Base-by-base conservation (phyloP, 2,797 vertebrate species). In the Danio tinwini region DNA sequence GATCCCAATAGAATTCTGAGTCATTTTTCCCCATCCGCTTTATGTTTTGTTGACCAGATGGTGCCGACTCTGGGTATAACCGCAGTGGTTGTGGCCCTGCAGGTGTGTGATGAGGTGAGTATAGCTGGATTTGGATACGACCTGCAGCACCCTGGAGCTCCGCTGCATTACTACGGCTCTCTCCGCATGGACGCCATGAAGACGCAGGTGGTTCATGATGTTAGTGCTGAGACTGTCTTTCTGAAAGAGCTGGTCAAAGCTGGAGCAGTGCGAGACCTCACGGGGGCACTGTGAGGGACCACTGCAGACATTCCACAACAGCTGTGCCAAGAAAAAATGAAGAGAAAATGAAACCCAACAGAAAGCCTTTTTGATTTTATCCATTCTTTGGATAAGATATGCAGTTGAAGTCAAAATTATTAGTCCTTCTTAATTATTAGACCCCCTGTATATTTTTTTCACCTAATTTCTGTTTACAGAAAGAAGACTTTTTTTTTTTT, bases 91-190 rank as follows among this genome's bases (percentile, higher is more conserved):
- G 88, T 93, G 89, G 94, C 94, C 14, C 62, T 95, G 81, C 93
- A 94, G 87, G 80, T 95, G 76, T 95, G 94, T 68, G 94, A 95
- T 85, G 92, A 95, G 81, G 93, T 95, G 64, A 95, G 91, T 76
- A 83, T 95, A 59, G 94, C 92, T 8, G 94, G 94, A 11, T 95
- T 95, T 69, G 94, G 94, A 7, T 95, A 95, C 1, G 88, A 95
- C 67, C 87, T 94, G 88, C 86, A 90, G 78, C 92, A 92, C 55
- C 93, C 93, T 0, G 86, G 86, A 29, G 85, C 91, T 40, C 87
- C 87, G n/a, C 92, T 95, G 62, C 94, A 95, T 86, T 95, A 95
- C 84, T 95, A 95, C 0, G 94, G 93, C 81, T 64, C 84, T 19
- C 58, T 93, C 71, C 90, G 81, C 69, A 95, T 94, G 93, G 89